These are phyloP conservation scores for Bembecia ichneumoniformis DNA, from an alignment of 2,888 invertebrate species.

Conservation along the genomic window DNA sequence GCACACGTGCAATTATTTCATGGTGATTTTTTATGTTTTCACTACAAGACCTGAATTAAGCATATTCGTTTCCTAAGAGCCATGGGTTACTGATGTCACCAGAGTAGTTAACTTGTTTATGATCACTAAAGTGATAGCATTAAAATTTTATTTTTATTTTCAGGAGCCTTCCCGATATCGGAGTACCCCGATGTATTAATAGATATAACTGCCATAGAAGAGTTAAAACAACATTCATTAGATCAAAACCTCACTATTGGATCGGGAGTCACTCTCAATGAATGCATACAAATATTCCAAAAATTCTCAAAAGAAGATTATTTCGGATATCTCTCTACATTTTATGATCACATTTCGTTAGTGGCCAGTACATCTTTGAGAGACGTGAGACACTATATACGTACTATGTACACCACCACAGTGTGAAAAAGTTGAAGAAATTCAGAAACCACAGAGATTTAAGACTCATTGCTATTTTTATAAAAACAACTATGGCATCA, in stretches of 20 bases:
- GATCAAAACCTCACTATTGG: constrained; percentile 64
- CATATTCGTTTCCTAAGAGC: too few relatives aligned
- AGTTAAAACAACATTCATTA: constrained; percentile 56
- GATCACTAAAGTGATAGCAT: too few relatives aligned
- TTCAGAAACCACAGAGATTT: too few relatives aligned
- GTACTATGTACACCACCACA: too few relatives aligned
- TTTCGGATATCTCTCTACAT: constrained; percentile 70
- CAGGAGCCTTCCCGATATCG: constrained; percentile 47
- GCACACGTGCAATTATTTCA: too few relatives aligned
- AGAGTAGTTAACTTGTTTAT: too few relatives aligned
- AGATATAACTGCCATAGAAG: constrained; percentile 72
- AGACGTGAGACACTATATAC: constrained; percentile 69
- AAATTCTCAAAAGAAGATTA: constrained; percentile 27
- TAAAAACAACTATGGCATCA: too few relatives aligned
- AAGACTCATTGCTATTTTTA: too few relatives aligned
- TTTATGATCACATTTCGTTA: constrained; percentile 75
- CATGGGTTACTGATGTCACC: too few relatives aligned
- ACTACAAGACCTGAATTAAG: too few relatives aligned
- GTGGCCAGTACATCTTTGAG: constrained; percentile 79
- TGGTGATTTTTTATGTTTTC: too few relatives aligned
- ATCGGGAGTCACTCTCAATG: constrained; percentile 66
- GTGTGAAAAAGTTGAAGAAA: not conserved
- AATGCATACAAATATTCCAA: constrained; percentile 56
- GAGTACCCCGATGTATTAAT: constrained; percentile 64
- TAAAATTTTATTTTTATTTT: too few relatives aligned